These are phyloP conservation scores for Melanostigma gelatinosum DNA, from an alignment of 2,113 vertebrate species.

Conservation along the genomic window DNA sequence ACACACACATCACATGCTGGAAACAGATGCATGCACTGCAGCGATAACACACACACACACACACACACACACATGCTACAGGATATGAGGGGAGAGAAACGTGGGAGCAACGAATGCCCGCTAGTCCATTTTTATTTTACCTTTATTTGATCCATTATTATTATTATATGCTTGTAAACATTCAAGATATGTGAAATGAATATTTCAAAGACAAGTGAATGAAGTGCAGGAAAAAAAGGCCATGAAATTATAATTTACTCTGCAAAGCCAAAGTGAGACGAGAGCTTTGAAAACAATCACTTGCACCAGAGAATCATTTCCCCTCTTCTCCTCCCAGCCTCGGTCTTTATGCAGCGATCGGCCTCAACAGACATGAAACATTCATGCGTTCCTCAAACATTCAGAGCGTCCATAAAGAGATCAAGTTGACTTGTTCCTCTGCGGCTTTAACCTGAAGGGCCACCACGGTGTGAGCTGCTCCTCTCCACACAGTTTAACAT, in stretches of 20 bases:
- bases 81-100: not conserved
- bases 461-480: not conserved
- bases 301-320: not conserved
- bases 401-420: not conserved
- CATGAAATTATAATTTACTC: not conserved
- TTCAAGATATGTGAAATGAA: not conserved
- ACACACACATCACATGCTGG: not conserved
- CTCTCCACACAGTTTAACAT: not conserved
- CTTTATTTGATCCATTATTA: not conserved
- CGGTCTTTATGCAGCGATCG: slow-evolving; percentile 2
- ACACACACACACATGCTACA: not conserved
- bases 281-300: not conserved
- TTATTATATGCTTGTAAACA: not conserved
- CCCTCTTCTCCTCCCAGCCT: not conserved
- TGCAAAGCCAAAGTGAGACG: not conserved
- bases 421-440: not conserved
- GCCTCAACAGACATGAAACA: not conserved
- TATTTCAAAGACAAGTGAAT: not conserved
- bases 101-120: not conserved
- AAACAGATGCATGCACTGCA: not conserved
- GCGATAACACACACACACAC: not conserved
- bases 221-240: not conserved
- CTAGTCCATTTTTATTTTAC: not conserved
- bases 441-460: not conserved
- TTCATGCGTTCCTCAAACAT: slow-evolving; percentile 5